Base-by-base conservation (phyloP, 2,797 vertebrate species). In the Ptychadena robeensis region DNA sequence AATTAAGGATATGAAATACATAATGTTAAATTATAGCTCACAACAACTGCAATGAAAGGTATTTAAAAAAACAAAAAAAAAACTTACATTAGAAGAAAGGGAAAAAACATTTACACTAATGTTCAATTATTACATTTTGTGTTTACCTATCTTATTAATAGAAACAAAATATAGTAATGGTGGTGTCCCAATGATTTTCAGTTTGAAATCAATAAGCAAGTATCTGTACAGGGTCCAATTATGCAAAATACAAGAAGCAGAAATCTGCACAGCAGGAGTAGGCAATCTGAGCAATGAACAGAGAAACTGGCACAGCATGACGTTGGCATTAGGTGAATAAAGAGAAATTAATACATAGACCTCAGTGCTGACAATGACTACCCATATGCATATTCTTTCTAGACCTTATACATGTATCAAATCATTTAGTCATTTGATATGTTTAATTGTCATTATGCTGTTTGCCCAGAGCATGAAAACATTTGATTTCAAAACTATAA, bases 251-350 rank as follows among this genome's bases (percentile, higher is more conserved):
- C 40, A n/a, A 69, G 14, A 61, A 35, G 32, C 53, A 59, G 28
- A 73, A 59, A 35, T 35, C 48, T 27, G 34, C 32, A 31, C 22
- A 59, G 53, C 53, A 57, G 67, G 70, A 37, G 32, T 31, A 63
- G 72, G 53, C 25, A 63, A 61, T 37, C 53, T 74, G 11, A 61
- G 72, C n/a, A 37, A 9, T 74, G 57, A 61, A 37, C 32, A n/a
- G 32, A 74, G 32, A 37, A 37, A n/a, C 53, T 10, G 32, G 72
- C 72, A 37, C 72, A 74, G 28, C 72, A 14, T 28, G 32, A 37
- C 14, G 53, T n/a, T 61, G 59, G 53, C 22, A 34, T 27, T 25
- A 30, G 69, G 38, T 53, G 37, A 40, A 53, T 31, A 72, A 48
- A 44, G 40, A 10, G 14, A 72, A 72, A 72, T 72, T 3, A 53